These are phyloP conservation scores for Myxocyprinus asiaticus DNA, from an alignment of 2,113 vertebrate species.

Conservation along the genomic window DNA sequence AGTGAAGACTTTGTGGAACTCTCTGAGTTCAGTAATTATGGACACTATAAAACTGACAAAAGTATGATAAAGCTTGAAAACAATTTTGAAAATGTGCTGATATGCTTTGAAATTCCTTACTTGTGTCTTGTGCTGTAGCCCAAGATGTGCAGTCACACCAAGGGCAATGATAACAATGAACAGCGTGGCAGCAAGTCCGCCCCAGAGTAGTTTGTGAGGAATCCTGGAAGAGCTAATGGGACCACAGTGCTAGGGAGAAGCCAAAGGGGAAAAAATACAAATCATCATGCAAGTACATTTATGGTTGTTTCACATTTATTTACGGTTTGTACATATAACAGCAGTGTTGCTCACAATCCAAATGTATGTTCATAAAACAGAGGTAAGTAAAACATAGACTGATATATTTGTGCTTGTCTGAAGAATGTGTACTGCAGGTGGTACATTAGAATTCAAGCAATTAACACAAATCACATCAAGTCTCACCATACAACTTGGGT, in stretches of 20 bases:
- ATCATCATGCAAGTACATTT: neutral
- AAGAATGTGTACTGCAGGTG: conserved; percentile 1
- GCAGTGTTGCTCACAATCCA: neutral
- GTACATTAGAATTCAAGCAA: neutral
- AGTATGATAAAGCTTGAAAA: too few species aligned
- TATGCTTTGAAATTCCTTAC: conserved; percentile 51
- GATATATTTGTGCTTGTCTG: neutral
- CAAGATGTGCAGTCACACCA: conserved; percentile 70
- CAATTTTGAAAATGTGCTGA: too few species aligned
- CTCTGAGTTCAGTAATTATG: too few species aligned
- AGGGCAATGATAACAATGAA: conserved; percentile 70
- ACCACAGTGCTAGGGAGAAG: conserved; percentile 64
- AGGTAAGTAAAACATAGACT: neutral
- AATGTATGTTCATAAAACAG: conserved; percentile 2
- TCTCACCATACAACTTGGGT: conserved; percentile 66
- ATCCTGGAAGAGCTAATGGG: conserved; percentile 53
- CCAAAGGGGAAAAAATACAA: neutral
- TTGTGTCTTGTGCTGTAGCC: conserved; percentile 63
- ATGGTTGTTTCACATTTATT: neutral
- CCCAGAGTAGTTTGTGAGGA: conserved; percentile 78
- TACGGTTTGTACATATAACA: neutral
- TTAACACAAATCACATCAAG: neutral
- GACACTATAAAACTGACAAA: too few species aligned
- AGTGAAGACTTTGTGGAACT: conserved; percentile 60
- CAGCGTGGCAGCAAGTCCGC: conserved; percentile 68